phyloP scores from a whole-genome alignment of 2,888 invertebrate genomes.

The Nezara viridula region DNA sequence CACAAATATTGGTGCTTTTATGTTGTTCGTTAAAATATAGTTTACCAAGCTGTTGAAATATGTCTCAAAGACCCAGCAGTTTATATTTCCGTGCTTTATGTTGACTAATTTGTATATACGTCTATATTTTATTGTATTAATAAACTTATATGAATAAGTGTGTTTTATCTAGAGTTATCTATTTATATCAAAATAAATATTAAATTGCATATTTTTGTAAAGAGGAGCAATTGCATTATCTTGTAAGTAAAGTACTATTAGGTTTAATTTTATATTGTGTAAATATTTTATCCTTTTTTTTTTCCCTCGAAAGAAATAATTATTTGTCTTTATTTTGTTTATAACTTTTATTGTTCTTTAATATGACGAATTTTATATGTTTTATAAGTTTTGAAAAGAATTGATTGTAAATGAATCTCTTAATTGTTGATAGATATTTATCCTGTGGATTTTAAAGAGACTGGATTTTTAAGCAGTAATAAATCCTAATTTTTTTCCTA shows the following conservation, averaged over 20 bases:
- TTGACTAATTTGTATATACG: constrained; percentile 44
- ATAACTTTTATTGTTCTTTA: not conserved
- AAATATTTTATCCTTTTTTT: not conserved
- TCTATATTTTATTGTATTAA: constrained; percentile 36
- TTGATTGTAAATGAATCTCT: not conserved
- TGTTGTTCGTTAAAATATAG: constrained; percentile 35
- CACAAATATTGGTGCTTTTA: constrained; percentile 47
- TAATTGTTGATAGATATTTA: not conserved
- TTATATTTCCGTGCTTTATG: constrained; percentile 25
- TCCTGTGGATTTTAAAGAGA: not conserved
- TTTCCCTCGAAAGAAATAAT: not conserved
- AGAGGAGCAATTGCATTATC: not conserved
- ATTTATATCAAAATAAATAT: constrained; percentile 44
- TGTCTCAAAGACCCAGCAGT: constrained; percentile 23
- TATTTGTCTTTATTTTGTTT: not conserved
- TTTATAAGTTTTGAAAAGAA: not conserved
- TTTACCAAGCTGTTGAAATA: not conserved
- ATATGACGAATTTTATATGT: not conserved
- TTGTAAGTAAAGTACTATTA: constrained; percentile 16
- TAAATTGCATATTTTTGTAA: constrained; percentile 41
- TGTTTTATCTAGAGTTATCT: constrained; percentile 32
- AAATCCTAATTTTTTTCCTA: not conserved
- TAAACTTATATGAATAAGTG: constrained; percentile 17
- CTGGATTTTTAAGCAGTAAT: not conserved
- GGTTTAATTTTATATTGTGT: constrained; percentile 7